These are phyloP conservation scores for Columba guinea DNA, from an alignment of 2,797 vertebrate species.

Conservation along the genomic window DNA sequence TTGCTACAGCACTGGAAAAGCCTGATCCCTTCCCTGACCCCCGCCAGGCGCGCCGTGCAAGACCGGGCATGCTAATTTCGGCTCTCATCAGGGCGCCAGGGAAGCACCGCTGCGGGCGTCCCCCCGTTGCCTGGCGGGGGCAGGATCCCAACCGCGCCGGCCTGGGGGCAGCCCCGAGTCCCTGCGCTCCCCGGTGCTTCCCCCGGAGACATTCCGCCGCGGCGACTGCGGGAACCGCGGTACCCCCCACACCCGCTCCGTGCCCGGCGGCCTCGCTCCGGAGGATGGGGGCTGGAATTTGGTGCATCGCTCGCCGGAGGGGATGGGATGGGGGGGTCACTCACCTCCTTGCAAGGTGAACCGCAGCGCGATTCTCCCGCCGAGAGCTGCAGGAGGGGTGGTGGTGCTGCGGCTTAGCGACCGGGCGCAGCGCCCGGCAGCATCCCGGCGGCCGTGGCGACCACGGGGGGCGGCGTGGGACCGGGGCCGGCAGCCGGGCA, in stretches of 20 bases:
- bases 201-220: not conserved
- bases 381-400: not conserved
- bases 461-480: too few relatives aligned
- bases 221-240: not conserved
- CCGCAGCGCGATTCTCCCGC: not conserved
- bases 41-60: not conserved
- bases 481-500: not conserved
- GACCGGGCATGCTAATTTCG: rapidly evolving
- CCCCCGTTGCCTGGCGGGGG: not conserved
- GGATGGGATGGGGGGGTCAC: not conserved
- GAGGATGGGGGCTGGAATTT: not conserved
- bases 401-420: not conserved
- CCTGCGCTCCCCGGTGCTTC: not conserved
- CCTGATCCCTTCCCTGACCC: not conserved
- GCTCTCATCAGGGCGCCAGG: not conserved
- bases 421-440: not conserved
- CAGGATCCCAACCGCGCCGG: not conserved
- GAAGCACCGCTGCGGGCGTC: not conserved
- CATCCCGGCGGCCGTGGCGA: not conserved
- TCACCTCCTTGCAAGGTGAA: constrained; percentile 55
- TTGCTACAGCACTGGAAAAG: not conserved
- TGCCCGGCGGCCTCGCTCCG: not conserved
- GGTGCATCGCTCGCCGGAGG: not conserved
- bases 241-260: not conserved
- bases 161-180: not conserved